These are phyloP conservation scores for Cephus runcator DNA, from an alignment of 2,888 invertebrate species.

Conservation along the genomic window DNA sequence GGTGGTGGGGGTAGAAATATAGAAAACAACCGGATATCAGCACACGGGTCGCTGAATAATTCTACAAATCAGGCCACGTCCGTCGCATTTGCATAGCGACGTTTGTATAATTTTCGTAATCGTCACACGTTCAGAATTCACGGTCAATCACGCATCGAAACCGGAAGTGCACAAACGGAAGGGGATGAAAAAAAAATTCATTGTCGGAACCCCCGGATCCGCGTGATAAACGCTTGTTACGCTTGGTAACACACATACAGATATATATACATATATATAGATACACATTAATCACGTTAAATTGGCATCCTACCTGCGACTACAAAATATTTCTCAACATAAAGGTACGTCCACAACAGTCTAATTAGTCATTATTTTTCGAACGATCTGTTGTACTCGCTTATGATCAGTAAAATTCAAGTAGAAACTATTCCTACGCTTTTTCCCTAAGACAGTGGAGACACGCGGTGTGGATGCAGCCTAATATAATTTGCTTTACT, in stretches of 20 bases:
- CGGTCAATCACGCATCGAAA: slow-evolving; percentile 1
- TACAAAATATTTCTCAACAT: neutral
- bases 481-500: neutral
- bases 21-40: slow-evolving; percentile 41
- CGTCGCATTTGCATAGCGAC: neutral
- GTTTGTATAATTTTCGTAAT: neutral
- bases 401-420: neutral
- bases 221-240: neutral
- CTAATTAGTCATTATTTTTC: neutral
- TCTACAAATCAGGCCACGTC: slow-evolving; percentile 34
- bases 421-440: neutral
- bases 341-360: neutral
- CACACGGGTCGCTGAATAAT: slow-evolving; percentile 42
- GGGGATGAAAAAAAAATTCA: neutral
- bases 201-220: neutral
- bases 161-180: neutral
- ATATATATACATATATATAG: too few relatives aligned
- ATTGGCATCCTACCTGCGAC: neutral
- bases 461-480: neutral
- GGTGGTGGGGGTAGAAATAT: neutral
- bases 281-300: neutral
- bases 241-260: neutral
- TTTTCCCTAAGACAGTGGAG: neutral
- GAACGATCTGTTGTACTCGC: neutral
- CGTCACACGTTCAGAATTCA: slow-evolving; percentile 3